Base-by-base conservation (phyloP, 2,888 invertebrate species). In the Campopleginae sp. region DNA sequence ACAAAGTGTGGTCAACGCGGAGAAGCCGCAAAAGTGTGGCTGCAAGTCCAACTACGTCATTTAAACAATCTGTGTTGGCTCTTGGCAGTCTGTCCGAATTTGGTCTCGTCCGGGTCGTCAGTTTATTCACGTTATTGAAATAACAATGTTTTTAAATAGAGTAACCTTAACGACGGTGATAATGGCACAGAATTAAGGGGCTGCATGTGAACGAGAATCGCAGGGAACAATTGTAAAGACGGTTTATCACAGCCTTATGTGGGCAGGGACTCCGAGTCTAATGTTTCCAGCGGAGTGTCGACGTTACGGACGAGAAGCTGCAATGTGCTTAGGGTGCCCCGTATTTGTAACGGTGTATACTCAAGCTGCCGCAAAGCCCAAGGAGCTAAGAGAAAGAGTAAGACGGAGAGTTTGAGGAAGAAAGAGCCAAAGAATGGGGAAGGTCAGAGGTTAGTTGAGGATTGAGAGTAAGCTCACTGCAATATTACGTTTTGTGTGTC, bases 401-500 rank as follows among this genome's bases (percentile, higher is more conserved):
- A 74, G 44, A 68, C 65, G 68, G 46, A 68, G 42, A 61, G 71
- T 44, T 51, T 44, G 68, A 42, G 71, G 38, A 70, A 65, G 31
- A 8, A 46, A 71, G 66, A 58, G 78, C 58, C 46, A 70, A 70
- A 80, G 81, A 46, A 68, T 33, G 68, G 38, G 14, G 66, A 76
- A 65, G 27, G 48, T 19, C n/a, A 38, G 23, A 44, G 66, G 51
- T 33, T 17, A 46, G 42, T 54, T n/a, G 75, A 51, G 61, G 72
- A 19, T 63, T 51, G 72, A 74, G 74, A 74, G 68, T 38, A 54
- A 82, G 76, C 72, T 76, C 76, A 66, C 82, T 74, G 82, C 77
- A 70, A 83, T 86, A 83, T 86, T 86, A 83, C 80, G 80, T 83
- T 80, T 80, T 80, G 76, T 38, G 58, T 68, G 38, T 48, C 33